Evolutionary conservation across 2,797 vertebrate species (phyloP).

Genomic region (Acanthiza pusilla): DNA sequence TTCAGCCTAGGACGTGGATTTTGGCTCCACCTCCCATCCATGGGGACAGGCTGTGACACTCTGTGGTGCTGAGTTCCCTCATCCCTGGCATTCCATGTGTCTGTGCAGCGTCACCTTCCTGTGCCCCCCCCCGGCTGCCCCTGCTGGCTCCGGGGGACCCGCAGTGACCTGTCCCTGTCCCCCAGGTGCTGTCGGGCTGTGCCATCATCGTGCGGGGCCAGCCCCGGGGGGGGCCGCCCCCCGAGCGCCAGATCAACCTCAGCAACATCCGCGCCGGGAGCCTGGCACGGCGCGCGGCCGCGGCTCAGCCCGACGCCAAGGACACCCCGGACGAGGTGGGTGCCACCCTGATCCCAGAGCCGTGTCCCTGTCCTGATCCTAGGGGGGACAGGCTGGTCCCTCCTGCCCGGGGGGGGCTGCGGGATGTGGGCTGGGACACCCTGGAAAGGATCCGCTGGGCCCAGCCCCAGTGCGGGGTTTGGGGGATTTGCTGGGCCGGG

Average conservation of each 20-base stretch:
- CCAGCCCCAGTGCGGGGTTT: not conserved
- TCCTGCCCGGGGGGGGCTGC: not conserved
- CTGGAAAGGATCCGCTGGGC: not conserved
- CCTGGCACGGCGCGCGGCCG: constrained; percentile 86
- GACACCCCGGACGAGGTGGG: constrained; percentile 92
- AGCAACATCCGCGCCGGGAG: constrained; percentile 92
- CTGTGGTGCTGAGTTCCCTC: no score
- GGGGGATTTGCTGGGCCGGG: not conserved
- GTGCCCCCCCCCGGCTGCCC: not conserved
- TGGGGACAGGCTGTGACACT: not conserved
- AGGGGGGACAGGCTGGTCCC: not conserved
- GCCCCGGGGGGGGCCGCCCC: constrained; percentile 92
- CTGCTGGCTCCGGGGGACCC: rapidly evolving
- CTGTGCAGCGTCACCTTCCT: rapidly evolving
- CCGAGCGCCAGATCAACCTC: constrained; percentile 95
- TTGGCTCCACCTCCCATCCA: not conserved
- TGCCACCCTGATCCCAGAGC: not conserved
- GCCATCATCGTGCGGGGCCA: constrained; percentile 96
- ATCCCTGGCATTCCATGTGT: not conserved
- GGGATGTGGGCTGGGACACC: not conserved
- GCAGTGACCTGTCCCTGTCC: not conserved
- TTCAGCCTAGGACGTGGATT: rapidly evolving
- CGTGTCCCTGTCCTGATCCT: no score
- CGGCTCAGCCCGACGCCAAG: constrained; percentile 86
- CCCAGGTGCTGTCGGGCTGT: constrained; percentile 91